Evolutionary conservation across 2,888 invertebrate species (phyloP), one percentile per base, ranked within the genome.

Genomic region (Philhelius pedissequus): DNA sequence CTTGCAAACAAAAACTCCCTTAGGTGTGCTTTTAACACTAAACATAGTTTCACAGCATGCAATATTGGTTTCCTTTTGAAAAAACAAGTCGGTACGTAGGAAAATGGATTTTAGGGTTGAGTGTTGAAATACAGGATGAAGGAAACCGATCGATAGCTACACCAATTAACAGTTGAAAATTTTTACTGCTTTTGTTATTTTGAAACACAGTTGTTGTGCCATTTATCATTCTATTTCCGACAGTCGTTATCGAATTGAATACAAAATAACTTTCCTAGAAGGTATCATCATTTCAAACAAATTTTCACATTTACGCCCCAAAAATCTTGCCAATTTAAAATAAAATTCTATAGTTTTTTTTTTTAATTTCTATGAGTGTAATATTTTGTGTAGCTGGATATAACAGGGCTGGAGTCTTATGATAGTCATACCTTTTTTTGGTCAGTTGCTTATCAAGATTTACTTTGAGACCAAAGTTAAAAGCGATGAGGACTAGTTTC

Each of bases 81-180:
- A 18, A 43, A 18, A 11, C 3, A 45, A 45, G 38, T 38, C 3
- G 38, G 5, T n/a, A n/a, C n/a, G n/a, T n/a, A n/a, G n/a, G n/a
- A n/a, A n/a, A n/a, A n/a, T n/a, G n/a, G n/a, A n/a, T n/a, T n/a
- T n/a, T n/a, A n/a, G n/a, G n/a, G n/a, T n/a, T n/a, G n/a, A n/a
- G n/a, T n/a, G 11, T 35, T 35, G 35, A 40, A 25, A 13, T 60
- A 3, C 25, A 38, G 38, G 40, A 22, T 60, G 3, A 40, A 38
- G 38, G 40, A 22, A 40, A 40, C 1, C 58, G 38, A 40, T 60
- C 60, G 38, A 60, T 45, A 60, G 25, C 40, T 30, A 30, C 62
- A 43, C 43, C 62, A 62, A 62, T 62, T 62, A 62, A 62, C 18
- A 62, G 43, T 60, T 60, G 11, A 43, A 62, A 62, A 40, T 38